phyloP scores from a whole-genome alignment of 2,113 vertebrate genomes.

The Megaceryle torquata region DNA sequence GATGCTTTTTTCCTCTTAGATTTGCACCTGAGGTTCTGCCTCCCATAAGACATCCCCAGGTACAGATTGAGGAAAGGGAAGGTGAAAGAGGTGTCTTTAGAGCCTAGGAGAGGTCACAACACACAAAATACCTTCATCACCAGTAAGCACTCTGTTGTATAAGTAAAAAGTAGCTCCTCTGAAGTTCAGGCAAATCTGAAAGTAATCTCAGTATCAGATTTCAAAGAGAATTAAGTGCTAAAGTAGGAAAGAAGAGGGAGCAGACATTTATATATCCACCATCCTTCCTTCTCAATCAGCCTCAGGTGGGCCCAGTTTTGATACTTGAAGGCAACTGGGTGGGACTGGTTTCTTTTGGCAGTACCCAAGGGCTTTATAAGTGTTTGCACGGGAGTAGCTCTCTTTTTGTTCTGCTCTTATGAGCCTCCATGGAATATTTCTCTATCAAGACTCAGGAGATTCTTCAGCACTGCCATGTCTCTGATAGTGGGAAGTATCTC shows the following conservation, averaged over 20 bases:
- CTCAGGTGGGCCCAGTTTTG: background rate
- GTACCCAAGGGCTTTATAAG: background rate
- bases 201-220: background rate
- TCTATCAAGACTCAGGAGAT: background rate
- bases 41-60: background rate
- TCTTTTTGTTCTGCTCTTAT: background rate
- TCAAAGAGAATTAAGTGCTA: background rate
- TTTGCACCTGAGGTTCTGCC: background rate
- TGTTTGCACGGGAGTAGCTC: background rate
- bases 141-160: background rate
- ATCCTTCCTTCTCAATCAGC: background rate
- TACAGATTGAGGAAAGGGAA: background rate
- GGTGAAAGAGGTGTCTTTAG: background rate
- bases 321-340: background rate
- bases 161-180: background rate
- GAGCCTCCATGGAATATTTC: accelerated
- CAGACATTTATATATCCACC: background rate
- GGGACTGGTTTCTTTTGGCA: background rate
- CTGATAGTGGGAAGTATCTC: background rate
- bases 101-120: background rate
- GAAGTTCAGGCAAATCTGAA: background rate
- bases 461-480: background rate
- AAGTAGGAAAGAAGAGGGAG: background rate
- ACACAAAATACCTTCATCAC: background rate
- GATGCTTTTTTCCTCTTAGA: background rate